Evolutionary conservation across 2,113 vertebrate genomes (phyloP), one percentile per base, ranked within the genome.

Genomic region (Salvelinus fontinalis): DNA sequence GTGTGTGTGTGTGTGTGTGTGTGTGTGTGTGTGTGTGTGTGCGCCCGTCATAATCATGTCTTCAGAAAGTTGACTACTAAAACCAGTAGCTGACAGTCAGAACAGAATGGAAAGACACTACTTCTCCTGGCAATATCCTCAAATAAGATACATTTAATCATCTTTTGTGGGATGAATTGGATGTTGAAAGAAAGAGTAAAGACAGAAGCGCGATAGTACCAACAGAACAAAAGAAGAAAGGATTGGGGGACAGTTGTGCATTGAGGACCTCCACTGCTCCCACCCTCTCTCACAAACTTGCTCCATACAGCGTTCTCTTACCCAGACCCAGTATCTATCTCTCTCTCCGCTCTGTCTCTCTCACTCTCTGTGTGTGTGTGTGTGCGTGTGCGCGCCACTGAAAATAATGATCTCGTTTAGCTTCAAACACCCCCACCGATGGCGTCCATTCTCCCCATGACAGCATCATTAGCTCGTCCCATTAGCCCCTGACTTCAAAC

Each of bases 361-460:
- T 62, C 6, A 20, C 65, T 76, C 26, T 27, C 26, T 74, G 5
- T 34, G 5, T 31, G 67, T 27, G 26, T 76, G 39, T 31, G 31
- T 76, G 44, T 29, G 39, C 66, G 2, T 11, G 8, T 20, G 67
- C 20, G 26, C 3, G 60, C 34, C 48, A 4, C 62, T 18, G 29
- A 67, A 59, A 75, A 71, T 78, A 78, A 78, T 75, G 34, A 39
- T 71, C 69, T 73, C 5, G 6, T 74, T 76, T 79, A 67, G 59
- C 68, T 74, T 72, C 67, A 77, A 31, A 79, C 57, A 54, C 14
- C 3, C 51, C 29, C 27, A n/a, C 51, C 1, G 39, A 59, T n/a
- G 5, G 22, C 20, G 54, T 51, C 60, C 24, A n/a, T 62, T 71
- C 67, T 24, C 9, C 2, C 67, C 22, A 3, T 74, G 57, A n/a